Evolutionary conservation across 2,797 vertebrate species (phyloP), one percentile per base, ranked within the genome.

Genomic region (Lithobates pipiens): DNA sequence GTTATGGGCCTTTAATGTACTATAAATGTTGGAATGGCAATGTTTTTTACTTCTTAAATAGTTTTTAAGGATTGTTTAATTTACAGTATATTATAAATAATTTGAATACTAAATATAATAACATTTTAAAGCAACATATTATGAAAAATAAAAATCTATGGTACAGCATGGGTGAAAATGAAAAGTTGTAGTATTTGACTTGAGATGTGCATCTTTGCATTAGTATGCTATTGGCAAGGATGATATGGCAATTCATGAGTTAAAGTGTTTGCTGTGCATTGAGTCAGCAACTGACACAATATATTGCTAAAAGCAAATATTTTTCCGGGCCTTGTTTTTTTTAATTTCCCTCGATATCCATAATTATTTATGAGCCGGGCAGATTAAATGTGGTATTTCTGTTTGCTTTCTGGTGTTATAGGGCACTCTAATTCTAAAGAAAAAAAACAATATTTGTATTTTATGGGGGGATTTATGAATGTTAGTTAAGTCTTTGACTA

Each of bases 331-430:
- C 79, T 77, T 77, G 74, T 82, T 77, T 50, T 82, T 77, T 50
- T 65, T 86, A 77, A 86, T 86, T 86, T 86, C 85, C 85, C 80
- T 73, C 9, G 85, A 67, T 77, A 73, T 77, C 79, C 68, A 82
- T 86, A 82, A 82, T 86, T 77, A 86, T 86, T 86, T 77, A 82
- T 77, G 65, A 77, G 85, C 68, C 34, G 39, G 63, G 74, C 36
- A 34, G 72, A 82, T 77, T 65, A 63, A 77, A 77, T 77, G 61
- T 36, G 50, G 25, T 72, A 29, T 67, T 54, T 44, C 42, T 82
- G 44, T 71, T 77, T 72, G 79, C 78, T 72, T 67, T 72, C 25
- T 63, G 73, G n/a, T 71, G 73, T 63, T 86, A 61, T 39, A 73
- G 74, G 74, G 77, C 50, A 70, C 50, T 72, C 77, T 18, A 23